These are phyloP conservation scores for Meles meles DNA, from an alignment of 2,113 vertebrate genomes.

Conservation along the genomic window DNA sequence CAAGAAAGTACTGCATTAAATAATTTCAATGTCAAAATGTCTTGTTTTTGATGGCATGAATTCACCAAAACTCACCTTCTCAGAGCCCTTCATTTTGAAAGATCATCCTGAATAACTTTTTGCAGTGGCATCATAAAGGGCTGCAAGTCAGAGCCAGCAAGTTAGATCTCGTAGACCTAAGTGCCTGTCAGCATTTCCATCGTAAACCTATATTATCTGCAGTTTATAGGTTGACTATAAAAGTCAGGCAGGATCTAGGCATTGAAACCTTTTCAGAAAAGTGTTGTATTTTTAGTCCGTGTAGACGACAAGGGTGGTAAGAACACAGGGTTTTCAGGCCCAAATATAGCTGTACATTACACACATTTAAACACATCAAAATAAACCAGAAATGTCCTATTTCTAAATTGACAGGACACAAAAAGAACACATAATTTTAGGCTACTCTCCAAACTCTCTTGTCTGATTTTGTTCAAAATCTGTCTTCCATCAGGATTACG, in stretches of 20 bases:
- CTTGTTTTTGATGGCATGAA: background rate
- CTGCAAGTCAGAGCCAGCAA: background rate
- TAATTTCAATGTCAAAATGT: slow-evolving; percentile 22
- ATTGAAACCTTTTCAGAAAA: slow-evolving; percentile 37
- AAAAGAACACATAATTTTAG: slow-evolving; percentile 53
- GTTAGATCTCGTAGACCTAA: background rate
- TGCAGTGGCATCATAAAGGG: background rate
- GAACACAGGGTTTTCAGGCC: background rate
- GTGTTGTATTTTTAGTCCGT: slow-evolving; percentile 57
- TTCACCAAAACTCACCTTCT: background rate
- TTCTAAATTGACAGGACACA: slow-evolving; percentile 46
- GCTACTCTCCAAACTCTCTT: background rate
- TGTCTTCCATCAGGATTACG: slow-evolving; percentile 44
- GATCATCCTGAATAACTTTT: background rate
- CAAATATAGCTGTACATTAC: slow-evolving; percentile 37
- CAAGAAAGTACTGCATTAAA: slow-evolving; percentile 31
- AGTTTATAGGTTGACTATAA: slow-evolving; percentile 60
- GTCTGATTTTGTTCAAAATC: slow-evolving; percentile 35
- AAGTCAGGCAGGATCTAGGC: slow-evolving; percentile 37
- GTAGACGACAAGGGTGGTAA: background rate
- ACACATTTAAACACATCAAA: slow-evolving; percentile 57
- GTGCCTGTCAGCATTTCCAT: slow-evolving; percentile 15
- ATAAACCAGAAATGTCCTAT: slow-evolving; percentile 38
- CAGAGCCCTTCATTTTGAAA: background rate
- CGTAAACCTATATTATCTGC: background rate